Evolutionary conservation across 2,888 invertebrate genomes (phyloP), one percentile per base, ranked within the genome.

Genomic region (Cyclophora punctaria): DNA sequence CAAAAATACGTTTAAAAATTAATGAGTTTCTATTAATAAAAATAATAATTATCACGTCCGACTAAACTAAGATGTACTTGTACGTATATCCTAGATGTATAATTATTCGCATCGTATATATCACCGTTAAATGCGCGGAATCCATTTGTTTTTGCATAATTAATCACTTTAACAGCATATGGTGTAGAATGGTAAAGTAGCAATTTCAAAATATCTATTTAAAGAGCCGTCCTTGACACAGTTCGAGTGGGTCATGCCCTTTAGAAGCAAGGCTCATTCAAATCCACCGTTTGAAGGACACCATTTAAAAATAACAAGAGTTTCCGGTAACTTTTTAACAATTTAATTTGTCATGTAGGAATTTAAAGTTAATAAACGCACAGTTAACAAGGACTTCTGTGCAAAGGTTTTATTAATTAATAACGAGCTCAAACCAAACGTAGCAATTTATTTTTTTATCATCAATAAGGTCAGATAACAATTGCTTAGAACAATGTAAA

Each of bases 191-290:
- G 44, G 5, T 53, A 51, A 62, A 55, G 62, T 56, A 59, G 56
- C 59, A 50, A 63, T 63, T 64, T 62, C 55, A 63, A 71, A 73
- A 68, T 65, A 53, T 73, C 72, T 77, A 75, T 78, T 73, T 70
- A 64, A 62, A 70, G 75, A 62, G 46, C 47, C 60, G 78, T 83
- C 84, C 83, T 85, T 83, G 84, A 83, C 84, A 83, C 70, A 69
- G 67, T 75, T 80, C 63, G 58, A 56, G 62, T 57, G 67, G 76
- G 79, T 80, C 78, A 64, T 78, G 79, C 75, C 81, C 84, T 83
- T 81, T 83, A 60, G 62, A 69, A 62, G 53, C 48, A 51, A 47
- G 52, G 66, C 58, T 60, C 60, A 34, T 33, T 44, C 44, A 34
- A 37, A 54, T 52, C 55, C 60, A 60, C 62, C 67, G 68, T 62